Conservation (phyloP, 2,888 invertebrate species). For the Mythimna lalbum region DNA sequence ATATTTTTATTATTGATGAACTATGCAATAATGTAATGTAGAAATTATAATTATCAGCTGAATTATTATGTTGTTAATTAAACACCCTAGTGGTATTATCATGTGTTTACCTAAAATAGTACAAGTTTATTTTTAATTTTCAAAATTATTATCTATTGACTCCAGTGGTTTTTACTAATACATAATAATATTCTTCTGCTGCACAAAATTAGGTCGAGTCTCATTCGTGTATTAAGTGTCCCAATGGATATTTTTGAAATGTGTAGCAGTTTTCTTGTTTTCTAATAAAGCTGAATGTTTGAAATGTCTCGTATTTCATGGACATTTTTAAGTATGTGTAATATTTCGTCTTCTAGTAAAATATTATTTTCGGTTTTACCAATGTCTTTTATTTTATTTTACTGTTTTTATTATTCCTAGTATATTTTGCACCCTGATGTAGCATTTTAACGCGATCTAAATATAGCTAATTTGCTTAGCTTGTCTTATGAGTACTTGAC, state of each 20-base stretch:
- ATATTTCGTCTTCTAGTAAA: constrained; percentile 89
- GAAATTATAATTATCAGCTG: constrained; percentile 55
- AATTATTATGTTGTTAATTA: constrained; percentile 46
- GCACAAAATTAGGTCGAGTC: constrained; percentile 72
- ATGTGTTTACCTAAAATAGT: constrained; percentile 76
- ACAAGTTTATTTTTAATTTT: constrained; percentile 71
- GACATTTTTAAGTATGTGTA: constrained; percentile 84
- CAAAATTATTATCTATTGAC: constrained; percentile 66
- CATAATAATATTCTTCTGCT: constrained; percentile 67
- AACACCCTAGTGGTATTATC: constrained; percentile 53
- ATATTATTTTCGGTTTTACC: constrained; percentile 88
- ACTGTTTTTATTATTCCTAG: neutral
- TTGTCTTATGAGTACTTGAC: too few relatives aligned
- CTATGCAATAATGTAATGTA: constrained; percentile 48
- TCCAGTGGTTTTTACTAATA: constrained; percentile 61
- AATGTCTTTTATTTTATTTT: constrained; percentile 70
- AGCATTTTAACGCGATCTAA: neutral
- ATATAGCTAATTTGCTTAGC: neutral
- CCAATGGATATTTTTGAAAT: constrained; percentile 81
- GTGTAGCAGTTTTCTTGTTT: constrained; percentile 81
- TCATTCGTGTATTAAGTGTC: constrained; percentile 70
- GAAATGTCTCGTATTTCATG: constrained; percentile 76
- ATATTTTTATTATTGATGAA: constrained; percentile 53
- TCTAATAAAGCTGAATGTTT: constrained; percentile 76
- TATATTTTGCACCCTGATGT: neutral